Conservation (phyloP, 2,888 invertebrate genomes). For the Cyclophora albipunctata region DNA sequence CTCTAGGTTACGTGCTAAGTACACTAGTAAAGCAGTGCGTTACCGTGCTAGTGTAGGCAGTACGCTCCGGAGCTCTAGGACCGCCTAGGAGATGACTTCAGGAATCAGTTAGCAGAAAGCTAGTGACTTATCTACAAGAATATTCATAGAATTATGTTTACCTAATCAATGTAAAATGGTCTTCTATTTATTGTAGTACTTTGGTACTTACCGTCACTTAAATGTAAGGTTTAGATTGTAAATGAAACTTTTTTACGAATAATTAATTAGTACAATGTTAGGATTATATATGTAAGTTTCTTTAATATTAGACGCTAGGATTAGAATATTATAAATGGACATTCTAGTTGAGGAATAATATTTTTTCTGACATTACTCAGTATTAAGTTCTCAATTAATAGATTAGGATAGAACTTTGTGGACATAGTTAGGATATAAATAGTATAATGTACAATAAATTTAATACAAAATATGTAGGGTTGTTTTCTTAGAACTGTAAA, state of each 20-base stretch:
- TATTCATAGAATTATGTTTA: conserved; percentile 52
- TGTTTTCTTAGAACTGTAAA: conserved; percentile 70
- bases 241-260: conserved; percentile 33
- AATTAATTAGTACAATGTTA: conserved; percentile 57
- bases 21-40: conserved; percentile 74
- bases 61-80: conserved; percentile 75
- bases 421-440: conserved; percentile 50
- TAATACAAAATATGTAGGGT: conserved; percentile 63
- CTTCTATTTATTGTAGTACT: conserved; percentile 74
- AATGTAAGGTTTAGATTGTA: conserved; percentile 64
- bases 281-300: conserved; percentile 58
- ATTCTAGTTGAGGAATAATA: conserved; percentile 50
- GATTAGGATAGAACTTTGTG: conserved; percentile 51
- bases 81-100: conserved; percentile 69
- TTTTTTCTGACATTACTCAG: conserved; percentile 60
- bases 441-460: conserved; percentile 57
- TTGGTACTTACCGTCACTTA: conserved; percentile 68
- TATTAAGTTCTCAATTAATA: conserved; percentile 73
- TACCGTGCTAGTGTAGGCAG: conserved; percentile 74
- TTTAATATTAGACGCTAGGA: conserved; percentile 54
- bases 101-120: conserved; percentile 62
- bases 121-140: conserved; percentile 54
- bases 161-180: conserved; percentile 67
- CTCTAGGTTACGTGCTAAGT: conserved; percentile 76
- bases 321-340: conserved; percentile 13